Evolutionary conservation across 1,140 invertebrate species (phyloP).

Genomic region (Chironomus striatipennis): DNA sequence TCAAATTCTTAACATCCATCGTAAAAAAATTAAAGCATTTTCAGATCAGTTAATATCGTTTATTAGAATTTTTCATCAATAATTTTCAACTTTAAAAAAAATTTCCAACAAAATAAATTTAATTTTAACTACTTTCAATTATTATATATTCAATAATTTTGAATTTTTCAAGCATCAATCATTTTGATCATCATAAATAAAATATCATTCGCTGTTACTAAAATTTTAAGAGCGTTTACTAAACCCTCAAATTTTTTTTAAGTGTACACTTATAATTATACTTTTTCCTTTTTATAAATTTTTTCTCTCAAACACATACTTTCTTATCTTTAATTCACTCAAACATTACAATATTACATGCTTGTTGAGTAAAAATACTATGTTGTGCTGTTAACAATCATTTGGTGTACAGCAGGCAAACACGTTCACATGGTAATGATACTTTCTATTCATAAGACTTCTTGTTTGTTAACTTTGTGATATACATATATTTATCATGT

Average conservation of each 20-base stretch:
- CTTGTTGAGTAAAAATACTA: background rate
- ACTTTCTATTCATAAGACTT: slow-evolving; percentile 13
- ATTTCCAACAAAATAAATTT: too few species aligned
- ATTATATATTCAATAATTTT: too few species aligned
- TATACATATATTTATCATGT: slow-evolving; percentile 10
- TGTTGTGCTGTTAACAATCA: background rate
- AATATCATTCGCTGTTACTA: too few species aligned
- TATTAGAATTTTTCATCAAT: too few species aligned
- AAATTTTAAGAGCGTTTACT: background rate
- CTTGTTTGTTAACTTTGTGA: slow-evolving; percentile 3
- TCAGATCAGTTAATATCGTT: too few species aligned
- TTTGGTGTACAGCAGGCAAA: background rate
- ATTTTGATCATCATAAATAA: too few species aligned
- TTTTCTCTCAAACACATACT: background rate
- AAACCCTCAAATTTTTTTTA: background rate
- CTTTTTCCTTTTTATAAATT: background rate
- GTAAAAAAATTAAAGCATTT: too few species aligned
- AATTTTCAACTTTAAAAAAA: too few species aligned
- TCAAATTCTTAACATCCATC: too few species aligned
- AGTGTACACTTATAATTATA: background rate
- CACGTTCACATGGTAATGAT: background rate
- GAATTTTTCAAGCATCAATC: too few species aligned
- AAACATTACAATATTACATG: background rate
- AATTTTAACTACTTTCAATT: too few species aligned
- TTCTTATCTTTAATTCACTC: too few species aligned